Base-by-base conservation (phyloP, 2,888 invertebrate species). In the Acronicta alni region DNA sequence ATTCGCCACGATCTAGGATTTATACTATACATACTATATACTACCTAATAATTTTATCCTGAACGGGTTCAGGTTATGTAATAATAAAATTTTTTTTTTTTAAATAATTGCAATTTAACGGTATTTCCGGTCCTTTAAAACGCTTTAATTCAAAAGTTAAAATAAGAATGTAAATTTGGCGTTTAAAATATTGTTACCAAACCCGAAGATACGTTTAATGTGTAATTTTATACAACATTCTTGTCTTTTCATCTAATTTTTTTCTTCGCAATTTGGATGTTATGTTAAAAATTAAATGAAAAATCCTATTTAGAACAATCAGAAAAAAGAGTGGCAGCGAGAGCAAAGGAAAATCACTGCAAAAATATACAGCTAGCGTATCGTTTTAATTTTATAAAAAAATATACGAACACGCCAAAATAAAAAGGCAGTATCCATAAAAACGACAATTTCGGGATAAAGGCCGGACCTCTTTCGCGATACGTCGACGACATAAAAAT, bases 401-500 rank as follows among this genome's bases (percentile, higher is more conserved):
- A 26, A 68, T 23, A 53, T 56, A 70, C 48, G 38, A 48, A 54
- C 49, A 46, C 26, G 39, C 49, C 53, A 74, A 69, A 70, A 73
- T 67, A 72, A 75, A 79, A 75, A 66, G 20, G 57, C 66, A 60
- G 68, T 77, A 62, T 71, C 65, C 67, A 72, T 83, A 80, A 81
- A 82, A 81, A 69, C 61, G 59, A 64, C 79, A 67, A 78, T 83
- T 79, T 70, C 48, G 65, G 62, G 69, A 77, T 75, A 81, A 75
- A 78, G 66, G 67, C 72, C 64, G 73, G 75, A 75, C 80, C 76
- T 70, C 81, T 77, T 74, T 69, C 59, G 68, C 78, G 71, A 69
- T 74, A 75, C 73, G 71, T 70, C 63, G 79, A 65, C 80, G 70
- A 45, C 67, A 73, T 77, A 81, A 80, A 80, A 81, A 82, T 82